These are phyloP conservation scores for Catostomus latipinnis DNA, from an alignment of 2,797 vertebrate genomes.

Conservation along the genomic window DNA sequence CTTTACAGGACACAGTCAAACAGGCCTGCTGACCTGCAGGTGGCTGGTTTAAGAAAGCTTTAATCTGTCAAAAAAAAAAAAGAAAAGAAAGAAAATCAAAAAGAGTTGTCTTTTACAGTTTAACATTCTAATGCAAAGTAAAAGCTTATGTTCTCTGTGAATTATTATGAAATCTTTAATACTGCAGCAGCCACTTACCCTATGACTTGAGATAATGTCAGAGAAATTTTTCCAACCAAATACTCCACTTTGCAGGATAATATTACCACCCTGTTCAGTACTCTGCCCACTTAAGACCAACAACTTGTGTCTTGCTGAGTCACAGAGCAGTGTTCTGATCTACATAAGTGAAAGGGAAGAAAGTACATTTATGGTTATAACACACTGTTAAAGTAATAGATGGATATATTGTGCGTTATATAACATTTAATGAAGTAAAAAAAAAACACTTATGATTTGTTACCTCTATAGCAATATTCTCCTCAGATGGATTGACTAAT, in stretches of 20 bases:
- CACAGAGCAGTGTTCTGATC: conserved; percentile 86
- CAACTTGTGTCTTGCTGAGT: conserved; percentile 86
- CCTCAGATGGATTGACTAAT: conserved; percentile 90
- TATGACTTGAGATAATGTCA: conserved; percentile 83
- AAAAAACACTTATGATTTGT: neutral
- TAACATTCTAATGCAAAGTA: neutral
- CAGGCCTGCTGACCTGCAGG: conserved; percentile 79
- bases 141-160: neutral
- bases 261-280: conserved; percentile 88
- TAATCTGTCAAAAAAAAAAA: conserved; percentile 79
- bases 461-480: conserved; percentile 87
- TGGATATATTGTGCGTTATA: neutral
- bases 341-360: conserved; percentile 60
- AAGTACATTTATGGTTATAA: neutral
- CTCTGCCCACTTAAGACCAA: conserved; percentile 90
- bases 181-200: conserved; percentile 76
- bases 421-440: too few relatives aligned
- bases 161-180: neutral
- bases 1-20: conserved; percentile 90
- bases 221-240: conserved; percentile 88
- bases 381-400: neutral
- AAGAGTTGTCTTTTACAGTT: neutral
- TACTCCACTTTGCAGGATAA: conserved; percentile 87
- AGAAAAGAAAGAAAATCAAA: conserved; percentile 33
- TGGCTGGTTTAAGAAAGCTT: conserved; percentile 82